Evolutionary conservation across 1,140 invertebrate genomes (phyloP), one percentile per base, ranked within the genome.

Genomic region (Pseudomyrmex gracilis): DNA sequence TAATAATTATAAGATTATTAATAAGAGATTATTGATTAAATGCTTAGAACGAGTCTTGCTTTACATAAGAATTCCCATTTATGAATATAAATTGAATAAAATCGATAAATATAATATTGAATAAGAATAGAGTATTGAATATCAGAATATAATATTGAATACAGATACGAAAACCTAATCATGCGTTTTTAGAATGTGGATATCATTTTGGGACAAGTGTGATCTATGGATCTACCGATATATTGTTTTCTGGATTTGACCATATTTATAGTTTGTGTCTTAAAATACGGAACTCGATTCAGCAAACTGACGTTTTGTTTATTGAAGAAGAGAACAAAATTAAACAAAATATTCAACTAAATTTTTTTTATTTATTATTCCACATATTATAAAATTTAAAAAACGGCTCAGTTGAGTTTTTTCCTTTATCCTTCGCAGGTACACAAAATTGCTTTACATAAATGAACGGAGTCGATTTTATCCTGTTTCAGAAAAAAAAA

Each of bases 261-360:
- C 7, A 20, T 58, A 80, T 70, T 58, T 80, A 70, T 70, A 70
- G 43, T 9, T 68, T n/a, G 20, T 34, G 7, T 9, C 20, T 55
- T 22, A 47, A 70, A 70, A 70, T 47, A 57, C 34, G 9, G 47
- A 12, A 10, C 24, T 68, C 47, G 57, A 47, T 1, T 24, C 7
- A 20, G 1, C 15, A 15, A 67, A 22, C 34, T 66, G 58, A 24
- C 15, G 0, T 77, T 73, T 77, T 12, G n/a, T 20, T 55, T 3
- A 66, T 66, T 60, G 58, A 5, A 2, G 12, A 70, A 70, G 15
- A 58, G 10, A 7, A 7, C 10, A 58, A 8, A 24, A 68, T 68
- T 13, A 47, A 47, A 55, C 51, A 51, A 43, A 61, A 34, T 34
- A 34, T 5, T 34, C 34, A 34, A 34, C 7, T 34, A 34, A 34